A percentile compares a stretch with the other conserved stretches of the same genome.
These are phyloP conservation scores for Nasonia longicornis DNA, from an alignment of 1,140 invertebrate genomes.

Conservation along the genomic window DNA sequence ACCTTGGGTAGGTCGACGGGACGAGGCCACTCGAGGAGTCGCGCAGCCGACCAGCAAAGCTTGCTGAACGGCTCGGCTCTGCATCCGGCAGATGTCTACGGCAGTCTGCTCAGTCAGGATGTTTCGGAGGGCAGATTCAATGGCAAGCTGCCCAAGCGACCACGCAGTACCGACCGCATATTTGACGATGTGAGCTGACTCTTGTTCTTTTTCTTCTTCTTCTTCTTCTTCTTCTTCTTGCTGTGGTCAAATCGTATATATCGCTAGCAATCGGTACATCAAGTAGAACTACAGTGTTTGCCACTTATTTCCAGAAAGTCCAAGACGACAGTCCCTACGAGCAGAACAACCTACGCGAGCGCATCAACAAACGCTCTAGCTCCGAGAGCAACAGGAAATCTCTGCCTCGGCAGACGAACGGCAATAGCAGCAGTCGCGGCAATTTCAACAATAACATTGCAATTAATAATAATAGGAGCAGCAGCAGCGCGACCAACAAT, in stretches of 20 bases:
- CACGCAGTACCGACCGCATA: slow-evolving; percentile 32
- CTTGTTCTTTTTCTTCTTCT: too few relatives aligned
- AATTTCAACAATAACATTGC: background rate
- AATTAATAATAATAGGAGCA: background rate
- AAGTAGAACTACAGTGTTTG: background rate
- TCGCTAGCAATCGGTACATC: too few relatives aligned
- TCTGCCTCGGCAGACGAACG: background rate
- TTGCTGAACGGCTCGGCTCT: background rate
- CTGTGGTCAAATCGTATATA: too few relatives aligned
- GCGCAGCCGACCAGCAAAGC: background rate
- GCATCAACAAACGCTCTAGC: background rate
- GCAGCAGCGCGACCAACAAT: too few relatives aligned
- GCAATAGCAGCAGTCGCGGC: background rate
- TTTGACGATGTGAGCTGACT: slow-evolving; percentile 24
- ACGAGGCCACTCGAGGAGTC: too few relatives aligned
- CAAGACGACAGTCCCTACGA: slow-evolving; percentile 10
- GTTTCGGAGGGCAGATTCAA: background rate
- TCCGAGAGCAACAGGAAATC: slow-evolving; percentile 3
- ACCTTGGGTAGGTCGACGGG: slow-evolving; percentile 34
- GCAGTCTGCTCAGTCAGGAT: background rate
- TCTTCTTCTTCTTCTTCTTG: too few relatives aligned
- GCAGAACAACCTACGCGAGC: background rate
- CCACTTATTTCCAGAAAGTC: background rate
- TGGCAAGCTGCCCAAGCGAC: slow-evolving; percentile 31
- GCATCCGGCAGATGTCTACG: slow-evolving; percentile 9